Conservation (phyloP, 2,113 vertebrate species). For the Zingel zingel region DNA sequence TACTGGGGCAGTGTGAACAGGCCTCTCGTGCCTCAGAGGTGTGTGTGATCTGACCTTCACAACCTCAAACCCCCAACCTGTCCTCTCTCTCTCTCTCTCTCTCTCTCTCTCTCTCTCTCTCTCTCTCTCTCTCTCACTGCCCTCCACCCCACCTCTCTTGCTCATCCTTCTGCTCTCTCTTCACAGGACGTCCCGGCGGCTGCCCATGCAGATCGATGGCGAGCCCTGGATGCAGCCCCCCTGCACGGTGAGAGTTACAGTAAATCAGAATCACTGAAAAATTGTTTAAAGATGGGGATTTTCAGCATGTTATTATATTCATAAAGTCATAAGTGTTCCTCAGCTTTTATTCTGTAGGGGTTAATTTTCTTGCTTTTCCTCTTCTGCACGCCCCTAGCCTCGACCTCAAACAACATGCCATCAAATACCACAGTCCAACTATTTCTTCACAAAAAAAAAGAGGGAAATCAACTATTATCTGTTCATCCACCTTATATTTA, state of each 20-base stretch:
- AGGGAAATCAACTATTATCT: slow-evolving; percentile 41
- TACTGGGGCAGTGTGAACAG: slow-evolving; percentile 72
- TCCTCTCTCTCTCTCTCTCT: background rate
- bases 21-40: slow-evolving; percentile 66
- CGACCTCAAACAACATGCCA: slow-evolving; percentile 62
- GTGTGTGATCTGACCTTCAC: slow-evolving; percentile 73
- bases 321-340: background rate
- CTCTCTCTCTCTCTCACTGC: background rate
- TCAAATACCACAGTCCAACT: slow-evolving; percentile 48
- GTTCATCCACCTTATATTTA: slow-evolving; percentile 9
- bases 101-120: background rate
- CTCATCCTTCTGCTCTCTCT: slow-evolving; percentile 11
- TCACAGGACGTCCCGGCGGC: slow-evolving; percentile 90
- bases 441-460: slow-evolving; percentile 28
- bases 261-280: background rate
- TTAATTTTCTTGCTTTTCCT: slow-evolving; percentile 25
- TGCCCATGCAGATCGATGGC: slow-evolving; percentile 98
- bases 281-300: background rate
- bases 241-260: slow-evolving; percentile 87
- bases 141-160: background rate
- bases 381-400: slow-evolving; percentile 49
- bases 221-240: slow-evolving; percentile 98
- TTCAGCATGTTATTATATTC: too few species aligned
- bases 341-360: slow-evolving; percentile 3
- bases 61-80: slow-evolving; percentile 23